Conservation (phyloP, 1,140 invertebrate genomes). For the Lysiphlebus fabarum region DNA sequence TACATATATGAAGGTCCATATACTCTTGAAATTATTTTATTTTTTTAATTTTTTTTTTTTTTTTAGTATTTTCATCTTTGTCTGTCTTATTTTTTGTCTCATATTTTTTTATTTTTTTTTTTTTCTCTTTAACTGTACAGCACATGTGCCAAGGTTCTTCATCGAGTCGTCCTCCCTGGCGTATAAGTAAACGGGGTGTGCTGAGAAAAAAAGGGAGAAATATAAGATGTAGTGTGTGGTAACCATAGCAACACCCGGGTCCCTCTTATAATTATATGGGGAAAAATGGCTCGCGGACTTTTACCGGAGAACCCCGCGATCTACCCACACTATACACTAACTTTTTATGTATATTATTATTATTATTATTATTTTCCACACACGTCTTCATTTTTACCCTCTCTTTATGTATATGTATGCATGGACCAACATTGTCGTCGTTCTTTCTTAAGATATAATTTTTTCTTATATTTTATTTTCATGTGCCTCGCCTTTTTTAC, state of each 20-base stretch:
- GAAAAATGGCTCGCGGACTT: constrained; percentile 45
- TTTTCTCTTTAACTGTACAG: background rate
- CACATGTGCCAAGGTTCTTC: constrained; percentile 26
- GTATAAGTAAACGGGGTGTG: constrained; percentile 31
- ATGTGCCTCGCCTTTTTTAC: background rate
- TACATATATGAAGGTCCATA: constrained; percentile 10
- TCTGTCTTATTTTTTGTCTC: no score
- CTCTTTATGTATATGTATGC: no score
- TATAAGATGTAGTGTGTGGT: constrained; percentile 31
- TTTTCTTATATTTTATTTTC: constrained; percentile 10
- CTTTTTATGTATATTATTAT: background rate
- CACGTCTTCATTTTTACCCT: constrained; percentile 6
- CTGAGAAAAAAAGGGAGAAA: constrained; percentile 27
- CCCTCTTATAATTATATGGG: constrained; percentile 50
- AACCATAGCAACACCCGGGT: constrained; percentile 49
- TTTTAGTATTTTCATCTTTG: no score
- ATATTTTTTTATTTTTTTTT: no score
- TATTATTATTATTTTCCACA: background rate
- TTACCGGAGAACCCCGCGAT: constrained; percentile 27
- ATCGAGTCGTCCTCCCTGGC: constrained; percentile 11
- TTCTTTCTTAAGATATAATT: constrained; percentile 2
- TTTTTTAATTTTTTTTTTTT: constrained; percentile 8
- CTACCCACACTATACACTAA: constrained; percentile 12
- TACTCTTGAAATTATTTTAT: constrained; percentile 25
- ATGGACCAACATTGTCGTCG: background rate